A percentile compares a stretch with the other conserved stretches of the same genome.
phyloP scores from a whole-genome alignment of 2,113 vertebrate species.

The Heptranchias perlo region DNA sequence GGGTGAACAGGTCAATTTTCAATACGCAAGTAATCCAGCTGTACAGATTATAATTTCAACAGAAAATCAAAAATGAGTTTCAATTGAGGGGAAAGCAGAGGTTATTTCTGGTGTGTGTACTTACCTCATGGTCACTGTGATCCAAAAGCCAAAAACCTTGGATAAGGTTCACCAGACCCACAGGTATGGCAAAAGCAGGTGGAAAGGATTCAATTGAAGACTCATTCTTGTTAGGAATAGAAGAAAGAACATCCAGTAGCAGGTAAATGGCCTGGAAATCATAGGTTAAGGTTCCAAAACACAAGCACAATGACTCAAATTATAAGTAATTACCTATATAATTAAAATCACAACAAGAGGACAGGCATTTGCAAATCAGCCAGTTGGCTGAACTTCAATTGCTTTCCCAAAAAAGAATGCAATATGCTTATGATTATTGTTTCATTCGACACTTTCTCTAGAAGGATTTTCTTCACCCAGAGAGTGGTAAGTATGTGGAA shows the following conservation, averaged over 20 bases:
- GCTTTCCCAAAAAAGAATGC: neutral
- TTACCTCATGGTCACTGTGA: conserved; percentile 83
- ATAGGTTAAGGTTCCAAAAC: conserved; percentile 65
- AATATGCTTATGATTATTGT: neutral
- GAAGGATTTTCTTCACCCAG: too few relatives aligned
- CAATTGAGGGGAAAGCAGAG: neutral
- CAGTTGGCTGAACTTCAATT: neutral
- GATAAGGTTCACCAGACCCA: conserved; percentile 81
- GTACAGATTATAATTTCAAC: neutral
- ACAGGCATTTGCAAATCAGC: neutral
- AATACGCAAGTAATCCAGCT: neutral
- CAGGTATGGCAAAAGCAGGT: conserved; percentile 79
- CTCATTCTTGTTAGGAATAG: conserved; percentile 71
- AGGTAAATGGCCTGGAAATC: conserved; percentile 81
- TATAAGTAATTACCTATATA: neutral
- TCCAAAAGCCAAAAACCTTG: conserved; percentile 91
- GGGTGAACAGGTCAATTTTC: neutral
- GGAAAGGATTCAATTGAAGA: conserved; percentile 77
- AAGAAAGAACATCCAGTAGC: conserved; percentile 86
- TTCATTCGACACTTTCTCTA: neutral
- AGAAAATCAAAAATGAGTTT: neutral
- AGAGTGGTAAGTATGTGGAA: too few relatives aligned
- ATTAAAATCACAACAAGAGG: neutral
- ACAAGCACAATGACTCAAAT: neutral
- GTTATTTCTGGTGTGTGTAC: conserved; percentile 39